These are phyloP conservation scores for Drosophila gunungcola DNA, from an alignment of 1,140 invertebrate genomes.

Conservation along the genomic window DNA sequence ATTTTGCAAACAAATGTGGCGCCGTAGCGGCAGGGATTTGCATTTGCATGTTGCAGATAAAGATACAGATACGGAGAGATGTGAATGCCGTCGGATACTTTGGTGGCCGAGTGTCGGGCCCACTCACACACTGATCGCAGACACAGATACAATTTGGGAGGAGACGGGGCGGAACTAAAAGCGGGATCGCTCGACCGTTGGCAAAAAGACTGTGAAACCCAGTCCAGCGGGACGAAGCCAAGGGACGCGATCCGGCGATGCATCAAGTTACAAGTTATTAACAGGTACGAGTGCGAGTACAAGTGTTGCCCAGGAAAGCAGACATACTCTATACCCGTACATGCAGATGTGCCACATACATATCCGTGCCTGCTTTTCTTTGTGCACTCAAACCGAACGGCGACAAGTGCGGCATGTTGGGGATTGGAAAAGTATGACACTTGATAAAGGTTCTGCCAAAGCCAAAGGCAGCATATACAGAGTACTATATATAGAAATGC, in stretches of 20 bases:
- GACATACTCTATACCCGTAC: slow-evolving; percentile 2
- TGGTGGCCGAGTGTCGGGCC: slow-evolving; percentile 11
- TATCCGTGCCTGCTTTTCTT: slow-evolving; percentile 64
- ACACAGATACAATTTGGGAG: slow-evolving; percentile 11
- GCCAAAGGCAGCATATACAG: slow-evolving; percentile 39
- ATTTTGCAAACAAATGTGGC: slow-evolving; percentile 62
- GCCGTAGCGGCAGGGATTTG: slow-evolving; percentile 52
- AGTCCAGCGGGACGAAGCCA: slow-evolving; percentile 45
- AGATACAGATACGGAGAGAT: slow-evolving; percentile 19
- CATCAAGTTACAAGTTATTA: slow-evolving; percentile 65
- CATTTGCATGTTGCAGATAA: slow-evolving; percentile 46
- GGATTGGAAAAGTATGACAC: slow-evolving; percentile 51
- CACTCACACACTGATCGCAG: slow-evolving; percentile 17
- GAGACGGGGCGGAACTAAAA: slow-evolving; percentile 44
- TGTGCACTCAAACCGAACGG: slow-evolving; percentile 76
- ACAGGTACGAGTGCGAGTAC: slow-evolving; percentile 51
- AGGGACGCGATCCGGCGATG: slow-evolving; percentile 41
- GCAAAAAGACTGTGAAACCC: slow-evolving; percentile 31
- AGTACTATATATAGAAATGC: slow-evolving; percentile 18
- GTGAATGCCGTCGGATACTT: slow-evolving; percentile 41
- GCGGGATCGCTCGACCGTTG: slow-evolving; percentile 64
- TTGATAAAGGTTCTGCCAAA: slow-evolving; percentile 63
- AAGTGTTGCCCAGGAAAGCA: slow-evolving; percentile 52
- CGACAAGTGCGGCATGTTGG: slow-evolving; percentile 54
- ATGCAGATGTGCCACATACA: not conserved